Evolutionary conservation across 2,797 vertebrate species (phyloP).

Genomic region (Rhodeus uyekii): DNA sequence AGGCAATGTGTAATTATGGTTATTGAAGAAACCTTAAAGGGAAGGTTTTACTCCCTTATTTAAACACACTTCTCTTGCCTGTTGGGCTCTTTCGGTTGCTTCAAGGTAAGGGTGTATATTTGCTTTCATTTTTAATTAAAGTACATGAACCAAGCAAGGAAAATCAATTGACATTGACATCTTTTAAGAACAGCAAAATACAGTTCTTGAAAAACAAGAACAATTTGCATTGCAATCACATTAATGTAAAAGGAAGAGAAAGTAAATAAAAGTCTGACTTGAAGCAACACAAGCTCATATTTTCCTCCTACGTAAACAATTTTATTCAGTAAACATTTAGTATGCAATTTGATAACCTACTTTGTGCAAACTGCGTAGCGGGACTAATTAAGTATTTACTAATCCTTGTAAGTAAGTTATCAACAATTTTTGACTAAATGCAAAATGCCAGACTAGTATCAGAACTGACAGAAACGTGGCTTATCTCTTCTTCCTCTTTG

Average conservation of each 20-base stretch:
- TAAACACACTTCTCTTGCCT: conserved; percentile 6
- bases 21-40: neutral
- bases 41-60: conserved; percentile 13
- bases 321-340: neutral
- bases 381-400: conserved; percentile 19
- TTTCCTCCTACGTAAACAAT: neutral
- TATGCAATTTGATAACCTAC: conserved; percentile 10
- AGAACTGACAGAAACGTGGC: conserved; percentile 1
- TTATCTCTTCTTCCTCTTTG: conserved; percentile 41
- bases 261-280: neutral
- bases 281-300: conserved; percentile 1
- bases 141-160: conserved; percentile 2
- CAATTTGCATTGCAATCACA: conserved; percentile 15
- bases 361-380: conserved; percentile 3
- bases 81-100: neutral
- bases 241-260: conserved; percentile 14
- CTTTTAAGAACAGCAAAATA: neutral
- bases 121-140: conserved; percentile 27
- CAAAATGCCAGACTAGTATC: neutral
- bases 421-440: neutral
- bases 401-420: conserved; percentile 4
- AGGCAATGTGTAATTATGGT: neutral
- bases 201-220: neutral
- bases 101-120: conserved; percentile 23
- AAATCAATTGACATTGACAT: neutral